Evolutionary conservation across 2,113 vertebrate species (phyloP).

Genomic region (Hemibagrus wyckioides): DNA sequence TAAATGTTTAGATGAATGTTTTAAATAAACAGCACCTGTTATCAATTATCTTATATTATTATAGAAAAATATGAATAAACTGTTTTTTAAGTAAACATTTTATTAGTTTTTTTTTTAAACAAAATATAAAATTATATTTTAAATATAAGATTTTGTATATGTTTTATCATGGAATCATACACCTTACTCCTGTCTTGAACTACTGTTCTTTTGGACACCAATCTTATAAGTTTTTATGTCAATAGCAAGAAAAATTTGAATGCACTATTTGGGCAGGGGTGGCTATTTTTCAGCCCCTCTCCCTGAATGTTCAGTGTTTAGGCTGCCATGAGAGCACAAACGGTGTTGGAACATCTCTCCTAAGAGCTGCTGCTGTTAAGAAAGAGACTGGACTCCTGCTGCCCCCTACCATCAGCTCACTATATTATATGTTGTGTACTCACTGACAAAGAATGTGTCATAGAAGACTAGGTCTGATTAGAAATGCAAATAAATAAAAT

Average conservation of each 20-base stretch:
- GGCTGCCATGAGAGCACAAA: slow-evolving; percentile 1
- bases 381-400: slow-evolving; percentile 32
- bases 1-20: not conserved
- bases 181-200: not conserved
- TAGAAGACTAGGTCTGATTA: not conserved
- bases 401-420: slow-evolving; percentile 42
- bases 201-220: not conserved
- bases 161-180: not conserved
- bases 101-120: not conserved
- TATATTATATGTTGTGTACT: not conserved
- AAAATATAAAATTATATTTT: not conserved
- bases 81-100: not conserved
- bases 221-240: not conserved
- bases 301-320: not conserved
- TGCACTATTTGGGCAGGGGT: not conserved
- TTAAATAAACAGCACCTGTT: not conserved
- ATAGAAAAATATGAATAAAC: not conserved
- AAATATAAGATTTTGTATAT: not conserved
- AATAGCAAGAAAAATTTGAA: not conserved
- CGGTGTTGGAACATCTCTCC: slow-evolving; percentile 5
- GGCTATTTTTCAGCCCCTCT: slow-evolving; percentile 8
- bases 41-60: not conserved
- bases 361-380: slow-evolving; percentile 1
- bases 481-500: not conserved
- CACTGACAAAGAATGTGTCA: not conserved